phyloP scores from a whole-genome alignment of 2,888 invertebrate genomes.

The Pherbina coryleti region DNA sequence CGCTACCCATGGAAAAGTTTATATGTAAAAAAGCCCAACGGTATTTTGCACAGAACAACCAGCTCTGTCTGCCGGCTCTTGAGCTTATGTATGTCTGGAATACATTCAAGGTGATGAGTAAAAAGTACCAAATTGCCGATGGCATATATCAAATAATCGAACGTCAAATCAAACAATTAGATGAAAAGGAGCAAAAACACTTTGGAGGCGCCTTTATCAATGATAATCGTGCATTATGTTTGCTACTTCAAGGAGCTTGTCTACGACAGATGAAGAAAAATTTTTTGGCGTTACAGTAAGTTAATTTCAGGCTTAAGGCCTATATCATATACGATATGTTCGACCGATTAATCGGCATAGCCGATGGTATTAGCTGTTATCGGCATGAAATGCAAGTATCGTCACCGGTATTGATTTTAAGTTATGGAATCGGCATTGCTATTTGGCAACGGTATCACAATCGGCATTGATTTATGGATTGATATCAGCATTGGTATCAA shows the following conservation, averaged over 20 bases:
- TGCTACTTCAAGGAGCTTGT: constrained; percentile 86
- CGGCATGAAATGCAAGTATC: too few relatives aligned
- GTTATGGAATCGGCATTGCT: too few relatives aligned
- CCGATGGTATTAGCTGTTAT: too few relatives aligned
- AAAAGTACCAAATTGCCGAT: constrained; percentile 76
- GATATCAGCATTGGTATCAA: too few relatives aligned
- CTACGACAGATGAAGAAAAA: constrained; percentile 83
- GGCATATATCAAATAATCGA: constrained; percentile 76
- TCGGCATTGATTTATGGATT: too few relatives aligned
- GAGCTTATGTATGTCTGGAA: constrained; percentile 96
- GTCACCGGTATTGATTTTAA: too few relatives aligned
- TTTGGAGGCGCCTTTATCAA: constrained; percentile 69
- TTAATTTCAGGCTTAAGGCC: constrained; percentile 42
- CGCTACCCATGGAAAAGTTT: constrained; percentile 97
- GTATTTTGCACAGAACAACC: constrained; percentile 78
- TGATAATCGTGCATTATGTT: constrained; percentile 82
- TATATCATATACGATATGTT: background rate
- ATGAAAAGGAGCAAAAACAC: constrained; percentile 25
- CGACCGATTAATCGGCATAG: too few relatives aligned
- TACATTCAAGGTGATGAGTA: constrained; percentile 84
- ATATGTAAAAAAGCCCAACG: constrained; percentile 81
- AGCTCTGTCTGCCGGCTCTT: constrained; percentile 83
- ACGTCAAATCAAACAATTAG: constrained; percentile 66
- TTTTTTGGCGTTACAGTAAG: constrained; percentile 81
- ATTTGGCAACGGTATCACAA: too few relatives aligned